Percentiles rank a stretch among this genome's conserved stretches.
Evolutionary conservation across 2,888 invertebrate genomes (phyloP).

Genomic region (Cephus spinipes): DNA sequence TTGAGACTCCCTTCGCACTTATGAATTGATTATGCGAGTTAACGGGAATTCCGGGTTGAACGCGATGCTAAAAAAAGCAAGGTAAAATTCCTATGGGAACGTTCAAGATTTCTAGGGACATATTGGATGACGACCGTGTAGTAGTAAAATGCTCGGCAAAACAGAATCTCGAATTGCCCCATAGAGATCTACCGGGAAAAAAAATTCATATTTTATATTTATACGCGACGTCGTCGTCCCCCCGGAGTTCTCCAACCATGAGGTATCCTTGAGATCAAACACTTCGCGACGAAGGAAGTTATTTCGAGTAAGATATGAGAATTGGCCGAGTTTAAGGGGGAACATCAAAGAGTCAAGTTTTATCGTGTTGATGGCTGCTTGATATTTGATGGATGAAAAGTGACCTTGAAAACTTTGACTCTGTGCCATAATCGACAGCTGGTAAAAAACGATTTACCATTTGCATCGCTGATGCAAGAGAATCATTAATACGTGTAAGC

Average conservation of each 20-base stretch:
- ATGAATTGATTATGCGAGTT: not conserved
- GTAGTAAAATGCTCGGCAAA: not conserved
- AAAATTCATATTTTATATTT: conserved; percentile 7
- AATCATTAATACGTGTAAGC: not conserved
- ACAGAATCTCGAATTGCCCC: conserved; percentile 1
- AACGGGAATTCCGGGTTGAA: not conserved
- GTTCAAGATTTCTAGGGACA: not conserved
- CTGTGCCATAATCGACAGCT: not conserved
- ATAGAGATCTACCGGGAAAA: not conserved
- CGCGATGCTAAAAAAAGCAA: not conserved
- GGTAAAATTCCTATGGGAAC: not conserved
- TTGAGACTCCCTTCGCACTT: not conserved
- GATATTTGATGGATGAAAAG: conserved; percentile 15
- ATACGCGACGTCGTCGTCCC: not conserved
- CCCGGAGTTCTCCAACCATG: not conserved
- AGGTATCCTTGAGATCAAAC: not conserved
- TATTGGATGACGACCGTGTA: not conserved
- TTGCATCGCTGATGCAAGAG: not conserved
- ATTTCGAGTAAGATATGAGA: conserved; percentile 18
- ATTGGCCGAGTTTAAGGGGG: conserved; percentile 8
- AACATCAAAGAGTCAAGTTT: conserved; percentile 21
- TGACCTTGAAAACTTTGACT: not conserved
- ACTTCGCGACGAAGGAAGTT: conserved; percentile 9
- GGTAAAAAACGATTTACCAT: not conserved
- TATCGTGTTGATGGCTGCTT: conserved; percentile 8